Evolutionary conservation across 2,113 vertebrate species (phyloP), one percentile per base, ranked within the genome.

Genomic region (Candoia aspera): DNA sequence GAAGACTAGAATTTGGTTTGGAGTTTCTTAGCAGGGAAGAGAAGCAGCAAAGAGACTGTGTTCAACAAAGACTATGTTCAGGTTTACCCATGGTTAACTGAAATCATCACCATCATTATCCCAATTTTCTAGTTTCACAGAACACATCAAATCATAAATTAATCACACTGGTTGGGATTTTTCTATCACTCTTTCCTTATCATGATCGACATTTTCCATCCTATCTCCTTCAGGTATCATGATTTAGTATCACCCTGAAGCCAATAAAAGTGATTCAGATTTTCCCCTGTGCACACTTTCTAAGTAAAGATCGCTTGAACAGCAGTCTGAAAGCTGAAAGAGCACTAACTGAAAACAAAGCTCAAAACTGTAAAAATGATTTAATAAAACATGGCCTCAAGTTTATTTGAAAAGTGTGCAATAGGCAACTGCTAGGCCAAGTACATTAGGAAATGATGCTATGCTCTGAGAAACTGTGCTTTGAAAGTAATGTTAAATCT

Each of bases 391-490:
- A 4, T 24, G 21, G 90, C 29, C 87, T 58, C 53, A 93, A 49
- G 4, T 21, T 92, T 92, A 92, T 90, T 93, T 91, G 15, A 86
- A 92, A 92, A 90, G 60, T 64, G 1, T 57, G 4, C 54, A 23
- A 89, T 10, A 90, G 91, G 87, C 93, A 87, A 0, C 60, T 86
- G n/a, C 84, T 83, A 23, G 91, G 62, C 49, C 88, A 37, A 84
- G 37, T 29, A 42, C 90, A 42, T 46, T 90, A 84, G 33, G 54
- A 24, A 60, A 26, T 13, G 88, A 83, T 26, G 24, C 1, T 92
- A 46, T 6, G 55, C 73, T 89, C 33, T 73, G 46, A 84, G 17
- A 83, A 88, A 46, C 19, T 42, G 2, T 0, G 0, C 1, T 11
- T 91, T 91, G 53, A 53, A 55, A 84, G 23, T 54, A 57, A 24